Evolutionary conservation across 2,797 vertebrate genomes (phyloP).

Genomic region (Hozukius guyotensis): DNA sequence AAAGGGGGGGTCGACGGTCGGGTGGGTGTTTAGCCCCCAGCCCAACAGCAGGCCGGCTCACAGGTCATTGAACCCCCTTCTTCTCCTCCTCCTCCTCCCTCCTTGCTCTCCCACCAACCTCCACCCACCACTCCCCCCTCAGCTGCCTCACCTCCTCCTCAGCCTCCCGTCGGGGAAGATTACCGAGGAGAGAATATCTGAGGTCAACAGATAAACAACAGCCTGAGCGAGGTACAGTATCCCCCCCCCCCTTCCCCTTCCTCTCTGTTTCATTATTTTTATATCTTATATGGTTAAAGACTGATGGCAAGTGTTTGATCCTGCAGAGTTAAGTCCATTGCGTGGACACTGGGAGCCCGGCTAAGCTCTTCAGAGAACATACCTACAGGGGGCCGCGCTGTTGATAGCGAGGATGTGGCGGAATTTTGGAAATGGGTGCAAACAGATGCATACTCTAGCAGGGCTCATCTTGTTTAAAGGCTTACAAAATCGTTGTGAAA

Average conservation of each 20-base stretch:
- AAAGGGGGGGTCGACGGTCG: conserved; percentile 6
- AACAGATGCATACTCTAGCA: conserved; percentile 56
- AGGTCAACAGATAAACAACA: conserved; percentile 67
- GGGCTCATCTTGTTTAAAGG: conserved; percentile 75
- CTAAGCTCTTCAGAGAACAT: conserved; percentile 47
- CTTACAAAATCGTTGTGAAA: conserved; percentile 83
- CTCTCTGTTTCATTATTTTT: conserved; percentile 13
- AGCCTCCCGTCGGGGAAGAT: conserved; percentile 47
- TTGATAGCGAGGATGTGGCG: conserved; percentile 52
- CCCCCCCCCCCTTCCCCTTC: not conserved
- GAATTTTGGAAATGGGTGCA: conserved; percentile 48
- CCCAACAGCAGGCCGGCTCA: conserved; percentile 70
- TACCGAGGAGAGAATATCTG: conserved; percentile 53
- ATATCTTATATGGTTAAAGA: conserved; percentile 12
- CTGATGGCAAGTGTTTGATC: conserved; percentile 51
- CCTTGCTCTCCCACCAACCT: not conserved
- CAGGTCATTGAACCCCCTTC: conserved; percentile 70
- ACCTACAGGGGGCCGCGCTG: conserved; percentile 58
- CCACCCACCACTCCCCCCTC: not conserved
- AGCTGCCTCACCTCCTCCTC: conserved; percentile 11
- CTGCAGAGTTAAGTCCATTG: conserved; percentile 37
- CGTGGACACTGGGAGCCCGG: conserved; percentile 24
- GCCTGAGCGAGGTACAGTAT: conserved; percentile 19
- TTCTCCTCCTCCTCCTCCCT: conserved; percentile 17
- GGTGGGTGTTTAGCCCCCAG: conserved; percentile 62